Percentiles rank a stretch among this genome's conserved stretches.
Conservation (phyloP, 2,113 vertebrate species). For the Salminus brasiliensis region DNA sequence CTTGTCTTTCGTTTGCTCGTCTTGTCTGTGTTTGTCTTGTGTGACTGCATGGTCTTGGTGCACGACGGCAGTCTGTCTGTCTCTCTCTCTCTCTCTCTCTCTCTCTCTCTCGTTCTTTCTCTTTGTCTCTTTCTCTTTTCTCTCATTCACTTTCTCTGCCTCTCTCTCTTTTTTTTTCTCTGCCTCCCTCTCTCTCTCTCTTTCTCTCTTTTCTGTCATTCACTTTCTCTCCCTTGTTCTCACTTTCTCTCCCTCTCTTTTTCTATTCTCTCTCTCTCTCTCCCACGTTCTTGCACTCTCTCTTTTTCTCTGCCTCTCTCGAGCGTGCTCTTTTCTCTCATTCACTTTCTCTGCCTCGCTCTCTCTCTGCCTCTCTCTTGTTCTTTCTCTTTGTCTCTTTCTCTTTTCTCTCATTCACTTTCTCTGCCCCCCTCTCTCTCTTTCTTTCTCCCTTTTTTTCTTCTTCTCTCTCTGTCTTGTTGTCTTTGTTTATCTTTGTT, state of each 20-base stretch:
- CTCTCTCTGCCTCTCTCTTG: constrained; percentile 3
- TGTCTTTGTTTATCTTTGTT: too few relatives aligned
- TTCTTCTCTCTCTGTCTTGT: too few relatives aligned
- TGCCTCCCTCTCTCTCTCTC: constrained; percentile 9
- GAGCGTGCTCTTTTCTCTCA: background rate
- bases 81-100: background rate
- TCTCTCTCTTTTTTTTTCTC: background rate
- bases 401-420: too few relatives aligned
- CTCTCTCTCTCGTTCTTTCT: background rate
- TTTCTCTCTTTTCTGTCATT: background rate
- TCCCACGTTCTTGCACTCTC: too few relatives aligned
- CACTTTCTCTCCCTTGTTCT: too few relatives aligned
- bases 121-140: background rate
- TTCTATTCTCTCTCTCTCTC: too few relatives aligned
- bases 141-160: background rate
- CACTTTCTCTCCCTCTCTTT: too few relatives aligned
- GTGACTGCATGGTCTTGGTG: constrained; percentile 70
- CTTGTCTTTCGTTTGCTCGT: constrained; percentile 43
- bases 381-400: background rate
- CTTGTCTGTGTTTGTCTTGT: constrained; percentile 48
- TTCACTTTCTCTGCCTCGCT: background rate
- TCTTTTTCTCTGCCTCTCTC: background rate
- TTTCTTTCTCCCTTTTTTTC: too few relatives aligned
- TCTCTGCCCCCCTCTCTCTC: too few relatives aligned
- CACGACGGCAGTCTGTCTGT: constrained; percentile 53